Evolutionary conservation across 2,797 vertebrate genomes (phyloP), one percentile per base, ranked within the genome.

Genomic region (Falco biarmicus): DNA sequence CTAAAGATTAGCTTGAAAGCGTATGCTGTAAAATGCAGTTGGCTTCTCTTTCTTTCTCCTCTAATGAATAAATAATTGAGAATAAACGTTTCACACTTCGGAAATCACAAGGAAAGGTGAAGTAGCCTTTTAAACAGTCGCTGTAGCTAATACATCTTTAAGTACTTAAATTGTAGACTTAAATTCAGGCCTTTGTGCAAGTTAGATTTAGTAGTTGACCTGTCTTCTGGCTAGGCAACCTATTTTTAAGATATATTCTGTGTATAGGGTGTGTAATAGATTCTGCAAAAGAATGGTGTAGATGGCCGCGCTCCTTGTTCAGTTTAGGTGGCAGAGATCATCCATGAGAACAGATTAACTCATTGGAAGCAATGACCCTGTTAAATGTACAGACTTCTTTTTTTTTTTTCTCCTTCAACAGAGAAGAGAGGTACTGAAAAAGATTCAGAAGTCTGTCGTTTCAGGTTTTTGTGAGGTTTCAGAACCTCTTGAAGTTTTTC

Each of bases 1-100:
- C 15, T 86, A 69, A 87, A 94, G 90, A 93, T 92, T 82, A 84
- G n/a, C 66, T 89, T 77, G 78, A 90, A 93, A 95, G 60, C 25
- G 5, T 56, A 17, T 28, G 29, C 48, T 25, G 20, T 69, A 69
- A 79, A 93, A 56, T 39, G 22, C 13, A 47, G 12, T 74, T 90
- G 80, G n/a, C n/a, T 93, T 90, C 34, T 95, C 34, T 68, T 87
- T 57, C 22, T 92, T 94, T 71, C 57, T 82, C 7, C 25, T 92
- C 25, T 90, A 48, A 82, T 76, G 50, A 90, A 68, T 57, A 85
- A 66, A 79, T 92, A 84, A 87, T 68, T 25, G 78, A 79, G 22
- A 95, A 63, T 63, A 84, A 93, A 76, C 3, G 3, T 79, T 93
- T 95, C 24, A 28, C 51, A 25, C 70, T 66, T 91, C 6, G 79